These are phyloP conservation scores for Phyllotreta cruciferae DNA, from an alignment of 2,888 invertebrate species.

Conservation along the genomic window DNA sequence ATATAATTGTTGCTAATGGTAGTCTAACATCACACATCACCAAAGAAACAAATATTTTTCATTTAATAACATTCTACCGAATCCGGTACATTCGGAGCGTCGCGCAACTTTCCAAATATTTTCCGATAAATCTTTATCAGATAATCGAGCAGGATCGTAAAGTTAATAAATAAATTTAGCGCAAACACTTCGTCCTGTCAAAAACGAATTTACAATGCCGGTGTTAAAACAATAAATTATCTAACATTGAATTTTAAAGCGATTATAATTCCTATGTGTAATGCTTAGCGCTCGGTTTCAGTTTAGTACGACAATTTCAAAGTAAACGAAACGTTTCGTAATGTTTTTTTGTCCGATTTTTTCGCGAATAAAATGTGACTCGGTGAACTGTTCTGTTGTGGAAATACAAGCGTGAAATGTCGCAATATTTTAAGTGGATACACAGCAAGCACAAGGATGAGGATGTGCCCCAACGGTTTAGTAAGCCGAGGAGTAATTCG, in stretches of 20 bases:
- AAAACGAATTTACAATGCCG: slow-evolving; percentile 12
- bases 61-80: too few species aligned
- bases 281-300: not conserved
- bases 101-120: not conserved
- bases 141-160: slow-evolving; percentile 2
- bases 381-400: too few species aligned
- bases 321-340: not conserved
- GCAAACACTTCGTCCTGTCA: not conserved
- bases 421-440: slow-evolving; percentile 61
- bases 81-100: not conserved
- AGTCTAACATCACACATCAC: not conserved
- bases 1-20: slow-evolving; percentile 3
- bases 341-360: too few species aligned
- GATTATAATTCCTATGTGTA: slow-evolving; percentile 1
- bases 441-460: slow-evolving; percentile 50
- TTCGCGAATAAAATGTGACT: too few species aligned
- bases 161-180: not conserved
- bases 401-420: slow-evolving; percentile 40
- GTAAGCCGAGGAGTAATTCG: slow-evolving; percentile 76
- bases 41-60: too few species aligned
- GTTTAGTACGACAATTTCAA: not conserved
- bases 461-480: slow-evolving; percentile 46
- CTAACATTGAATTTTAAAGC: slow-evolving; percentile 10
- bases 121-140: slow-evolving; percentile 12
- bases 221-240: slow-evolving; percentile 20